A percentile compares a stretch with the other conserved stretches of the same genome.
phyloP scores from a whole-genome alignment of 2,113 vertebrate species.

The Protobothrops mucrosquamatus region DNA sequence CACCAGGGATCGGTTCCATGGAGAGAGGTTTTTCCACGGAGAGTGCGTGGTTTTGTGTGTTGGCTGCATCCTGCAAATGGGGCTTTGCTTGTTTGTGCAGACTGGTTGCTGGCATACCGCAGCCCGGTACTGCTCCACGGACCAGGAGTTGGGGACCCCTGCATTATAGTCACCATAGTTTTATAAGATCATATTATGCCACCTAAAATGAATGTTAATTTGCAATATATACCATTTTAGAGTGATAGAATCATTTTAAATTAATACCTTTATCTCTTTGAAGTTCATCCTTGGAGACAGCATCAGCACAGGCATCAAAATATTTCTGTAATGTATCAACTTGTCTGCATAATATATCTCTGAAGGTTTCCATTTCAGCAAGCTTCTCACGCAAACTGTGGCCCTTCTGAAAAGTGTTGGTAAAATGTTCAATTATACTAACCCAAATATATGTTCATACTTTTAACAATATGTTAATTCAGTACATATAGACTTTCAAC shows the following conservation, averaged over 20 bases:
- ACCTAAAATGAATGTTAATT: background rate
- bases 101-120: too few species aligned
- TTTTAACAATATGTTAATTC: background rate
- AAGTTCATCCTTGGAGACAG: conserved; percentile 91
- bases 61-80: too few species aligned
- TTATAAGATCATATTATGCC: background rate
- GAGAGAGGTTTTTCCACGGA: too few species aligned
- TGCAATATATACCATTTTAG: background rate
- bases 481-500: background rate
- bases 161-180: background rate
- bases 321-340: conserved; percentile 82
- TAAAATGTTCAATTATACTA: background rate
- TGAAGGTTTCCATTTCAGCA: conserved; percentile 98
- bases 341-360: conserved; percentile 89
- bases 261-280: conserved; percentile 90
- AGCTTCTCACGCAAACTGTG: conserved; percentile 94
- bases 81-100: too few species aligned
- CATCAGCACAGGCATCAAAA: conserved; percentile 86
- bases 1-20: too few species aligned
- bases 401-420: conserved; percentile 82
- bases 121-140: too few species aligned
- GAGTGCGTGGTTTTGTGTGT: too few species aligned
- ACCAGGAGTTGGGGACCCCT: background rate
- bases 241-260: background rate
- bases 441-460: background rate